Percentiles rank a stretch among this genome's conserved stretches.
Evolutionary conservation across 53 echinoderm and acorn worm species (phyloP).

Genomic region (Zoroaster sp.): DNA sequence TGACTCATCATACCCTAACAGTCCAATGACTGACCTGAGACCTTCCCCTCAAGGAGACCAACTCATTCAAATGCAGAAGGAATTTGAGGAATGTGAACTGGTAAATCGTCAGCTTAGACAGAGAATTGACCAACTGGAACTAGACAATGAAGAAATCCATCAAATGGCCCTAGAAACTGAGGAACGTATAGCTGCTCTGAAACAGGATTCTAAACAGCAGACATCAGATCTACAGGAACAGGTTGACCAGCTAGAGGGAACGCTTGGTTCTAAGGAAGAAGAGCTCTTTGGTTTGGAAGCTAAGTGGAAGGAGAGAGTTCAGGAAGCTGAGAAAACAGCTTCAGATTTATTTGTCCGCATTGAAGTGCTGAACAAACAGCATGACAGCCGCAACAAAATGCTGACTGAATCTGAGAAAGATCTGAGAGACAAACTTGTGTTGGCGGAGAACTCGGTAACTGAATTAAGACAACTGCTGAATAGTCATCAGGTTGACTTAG

Average conservation of each 20-base stretch:
- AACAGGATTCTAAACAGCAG: conserved; percentile 55
- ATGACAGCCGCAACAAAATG: conserved; percentile 66
- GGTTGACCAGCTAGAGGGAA: conserved; percentile 40
- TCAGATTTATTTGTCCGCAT: conserved; percentile 65
- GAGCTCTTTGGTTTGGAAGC: conserved; percentile 10
- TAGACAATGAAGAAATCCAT: conserved; percentile 85
- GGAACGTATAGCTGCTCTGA: conserved; percentile 63
- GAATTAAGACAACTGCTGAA: conserved; percentile 42
- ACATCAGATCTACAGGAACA: conserved; percentile 67
- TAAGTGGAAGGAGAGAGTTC: conserved; percentile 24
- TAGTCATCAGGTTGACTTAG: conserved; percentile 55
- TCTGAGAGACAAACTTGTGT: conserved; percentile 40
- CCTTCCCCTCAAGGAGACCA: conserved; percentile 69
- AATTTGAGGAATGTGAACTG: conserved; percentile 86
- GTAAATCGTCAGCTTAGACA: conserved; percentile 81
- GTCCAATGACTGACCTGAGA: conserved; percentile 65
- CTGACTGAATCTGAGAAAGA: conserved; percentile 46
- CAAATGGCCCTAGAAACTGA: conserved; percentile 89
- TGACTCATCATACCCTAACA: conserved; percentile 56
- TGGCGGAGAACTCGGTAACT: conserved; percentile 23
- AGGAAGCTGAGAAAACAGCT: conserved; percentile 63
- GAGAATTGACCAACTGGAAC: conserved; percentile 71
- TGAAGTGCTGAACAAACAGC: conserved; percentile 64
- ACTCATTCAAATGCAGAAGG: conserved; percentile 56
- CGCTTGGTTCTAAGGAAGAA: conserved; percentile 26